phyloP scores from a whole-genome alignment of 2,888 invertebrate species.

The Cantharis lateralis region DNA sequence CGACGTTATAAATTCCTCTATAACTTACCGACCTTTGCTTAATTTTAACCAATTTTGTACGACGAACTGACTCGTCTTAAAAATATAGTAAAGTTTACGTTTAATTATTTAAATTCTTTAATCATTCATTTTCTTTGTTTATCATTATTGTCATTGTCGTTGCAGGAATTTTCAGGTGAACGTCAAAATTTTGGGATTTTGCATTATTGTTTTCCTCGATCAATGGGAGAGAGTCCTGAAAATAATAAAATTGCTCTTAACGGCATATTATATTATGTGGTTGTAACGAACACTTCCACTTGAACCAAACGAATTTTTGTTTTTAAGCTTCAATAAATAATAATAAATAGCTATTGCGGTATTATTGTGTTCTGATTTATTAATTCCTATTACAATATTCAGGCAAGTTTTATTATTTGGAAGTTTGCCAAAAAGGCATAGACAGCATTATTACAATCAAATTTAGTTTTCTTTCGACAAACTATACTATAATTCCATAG shows the following conservation, averaged over 20 bases:
- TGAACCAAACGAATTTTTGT: background rate
- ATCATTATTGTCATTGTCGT: background rate
- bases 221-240: background rate
- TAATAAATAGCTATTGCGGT: background rate
- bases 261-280: background rate
- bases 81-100: background rate
- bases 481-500: background rate
- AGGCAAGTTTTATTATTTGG: background rate
- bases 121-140: background rate
- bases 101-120: background rate
- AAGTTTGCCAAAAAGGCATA: background rate
- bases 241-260: background rate
- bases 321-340: background rate
- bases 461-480: background rate
- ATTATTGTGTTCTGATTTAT: background rate
- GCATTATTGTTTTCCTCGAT: background rate
- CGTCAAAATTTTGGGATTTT: background rate
- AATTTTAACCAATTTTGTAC: background rate
- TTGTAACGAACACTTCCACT: background rate
- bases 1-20: background rate
- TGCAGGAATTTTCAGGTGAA: background rate
- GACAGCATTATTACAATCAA: background rate
- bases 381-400: background rate
- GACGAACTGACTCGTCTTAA: background rate
- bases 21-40: background rate